phyloP scores from a whole-genome alignment of 2,797 vertebrate species.

The Manis javanica region DNA sequence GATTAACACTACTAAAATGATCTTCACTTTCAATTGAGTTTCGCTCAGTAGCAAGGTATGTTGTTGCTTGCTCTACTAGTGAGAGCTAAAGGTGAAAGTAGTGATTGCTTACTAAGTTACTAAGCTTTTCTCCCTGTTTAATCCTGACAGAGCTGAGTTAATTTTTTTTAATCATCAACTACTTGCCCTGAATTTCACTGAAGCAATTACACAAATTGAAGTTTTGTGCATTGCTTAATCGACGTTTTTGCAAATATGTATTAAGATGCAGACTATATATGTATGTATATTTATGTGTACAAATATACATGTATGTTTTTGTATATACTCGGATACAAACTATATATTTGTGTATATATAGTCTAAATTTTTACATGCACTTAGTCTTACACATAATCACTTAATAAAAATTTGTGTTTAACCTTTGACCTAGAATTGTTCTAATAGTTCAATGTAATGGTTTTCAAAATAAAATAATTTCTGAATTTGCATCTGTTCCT shows the following conservation, averaged over 20 bases:
- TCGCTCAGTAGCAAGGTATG: neutral
- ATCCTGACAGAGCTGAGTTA: neutral
- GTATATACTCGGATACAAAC: neutral
- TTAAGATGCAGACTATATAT: neutral
- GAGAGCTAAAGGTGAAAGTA: no score
- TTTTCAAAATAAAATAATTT: conserved; percentile 14
- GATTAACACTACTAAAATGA: neutral
- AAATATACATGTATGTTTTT: neutral
- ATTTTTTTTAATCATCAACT: neutral
- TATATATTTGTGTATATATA: neutral
- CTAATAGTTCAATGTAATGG: neutral
- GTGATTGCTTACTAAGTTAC: neutral
- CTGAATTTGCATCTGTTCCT: neutral
- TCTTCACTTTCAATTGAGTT: neutral
- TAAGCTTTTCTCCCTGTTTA: neutral
- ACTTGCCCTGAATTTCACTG: neutral
- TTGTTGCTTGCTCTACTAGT: neutral
- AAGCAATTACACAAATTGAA: conserved; percentile 22
- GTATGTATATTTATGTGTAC: no score
- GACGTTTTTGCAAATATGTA: neutral
- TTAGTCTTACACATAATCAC: neutral
- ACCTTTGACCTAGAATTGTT: neutral
- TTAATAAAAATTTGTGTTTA: conserved; percentile 7
- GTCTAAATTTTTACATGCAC: neutral
- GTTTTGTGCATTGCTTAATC: neutral